These are phyloP conservation scores for Phenganax marumi DNA, from an alignment of 92 coral and sea anemone genomes.

Conservation along the genomic window DNA sequence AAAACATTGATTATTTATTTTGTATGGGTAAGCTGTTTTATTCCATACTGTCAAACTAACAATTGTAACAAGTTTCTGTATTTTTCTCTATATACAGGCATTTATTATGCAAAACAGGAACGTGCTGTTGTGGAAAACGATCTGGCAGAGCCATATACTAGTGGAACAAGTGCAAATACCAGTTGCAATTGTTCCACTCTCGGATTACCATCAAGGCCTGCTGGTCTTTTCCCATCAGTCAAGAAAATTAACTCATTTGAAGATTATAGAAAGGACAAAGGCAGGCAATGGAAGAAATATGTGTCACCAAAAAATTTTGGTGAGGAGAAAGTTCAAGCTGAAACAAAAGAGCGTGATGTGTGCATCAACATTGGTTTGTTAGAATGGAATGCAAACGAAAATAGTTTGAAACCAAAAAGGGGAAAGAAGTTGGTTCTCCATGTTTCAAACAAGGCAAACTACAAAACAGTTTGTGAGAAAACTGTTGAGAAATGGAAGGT, in stretches of 20 bases:
- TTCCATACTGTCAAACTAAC: no score
- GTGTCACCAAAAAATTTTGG: not conserved
- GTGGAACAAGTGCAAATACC: not conserved
- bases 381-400: constrained; percentile 52
- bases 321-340: not conserved
- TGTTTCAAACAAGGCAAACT: constrained; percentile 35
- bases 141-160: not conserved
- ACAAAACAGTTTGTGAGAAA: constrained; percentile 40
- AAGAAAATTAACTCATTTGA: constrained; percentile 5
- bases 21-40: no score
- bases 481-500: constrained; percentile 59
- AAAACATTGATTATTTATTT: no score
- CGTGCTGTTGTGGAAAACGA: not conserved
- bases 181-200: no score
- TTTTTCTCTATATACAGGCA: no score
- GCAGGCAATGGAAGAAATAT: constrained; percentile 17
- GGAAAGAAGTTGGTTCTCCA: constrained; percentile 55
- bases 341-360: constrained; percentile 14
- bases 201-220: not conserved
- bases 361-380: constrained; percentile 51
- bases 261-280: not conserved
- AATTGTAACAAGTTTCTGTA: no score
- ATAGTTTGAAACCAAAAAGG: constrained; percentile 52
- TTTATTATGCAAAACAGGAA: not conserved
- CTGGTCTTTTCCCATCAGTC: not conserved